A percentile compares a stretch with the other conserved stretches of the same genome.
phyloP scores from a whole-genome alignment of 2,797 vertebrate species.

The Melanotaenia boesemani region DNA sequence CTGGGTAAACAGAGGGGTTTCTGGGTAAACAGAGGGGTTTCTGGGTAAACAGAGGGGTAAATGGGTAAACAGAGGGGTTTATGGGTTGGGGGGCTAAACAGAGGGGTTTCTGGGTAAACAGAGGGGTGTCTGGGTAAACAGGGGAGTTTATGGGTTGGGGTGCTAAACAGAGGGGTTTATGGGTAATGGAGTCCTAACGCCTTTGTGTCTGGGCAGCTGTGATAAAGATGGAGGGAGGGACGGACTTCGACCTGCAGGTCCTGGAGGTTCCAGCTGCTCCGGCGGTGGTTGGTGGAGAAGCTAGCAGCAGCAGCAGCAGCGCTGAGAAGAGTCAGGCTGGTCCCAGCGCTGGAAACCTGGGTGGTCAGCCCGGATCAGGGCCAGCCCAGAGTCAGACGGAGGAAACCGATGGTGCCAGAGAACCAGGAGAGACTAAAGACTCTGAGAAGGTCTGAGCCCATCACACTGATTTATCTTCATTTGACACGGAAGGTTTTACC shows the following conservation, averaged over 20 bases:
- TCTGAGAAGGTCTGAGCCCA: constrained; percentile 45
- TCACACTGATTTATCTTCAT: no score
- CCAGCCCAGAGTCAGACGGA: rapidly evolving
- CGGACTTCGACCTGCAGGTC: constrained; percentile 89
- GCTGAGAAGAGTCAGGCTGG: constrained; percentile 27
- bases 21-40: no score
- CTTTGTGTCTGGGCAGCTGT: constrained; percentile 80
- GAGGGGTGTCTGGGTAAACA: no score
- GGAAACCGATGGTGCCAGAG: not conserved
- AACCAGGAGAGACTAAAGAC: not conserved
- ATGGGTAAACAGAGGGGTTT: no score
- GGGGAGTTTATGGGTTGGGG: no score
- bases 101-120: no score
- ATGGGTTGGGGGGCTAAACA: no score
- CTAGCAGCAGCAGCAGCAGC: constrained; percentile 52
- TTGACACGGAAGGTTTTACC: no score
- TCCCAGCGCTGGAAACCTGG: not conserved
- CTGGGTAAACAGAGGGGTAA: no score
- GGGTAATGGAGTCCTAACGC: constrained; percentile 8
- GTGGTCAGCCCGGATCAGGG: not conserved
- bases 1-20: no score
- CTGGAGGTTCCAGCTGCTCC: constrained; percentile 80
- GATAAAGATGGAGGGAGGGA: constrained; percentile 94
- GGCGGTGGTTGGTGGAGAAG: constrained; percentile 65
- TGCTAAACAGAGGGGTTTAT: no score